These are phyloP conservation scores for Aramus guarauna DNA, from an alignment of 2,113 vertebrate species.

Conservation along the genomic window DNA sequence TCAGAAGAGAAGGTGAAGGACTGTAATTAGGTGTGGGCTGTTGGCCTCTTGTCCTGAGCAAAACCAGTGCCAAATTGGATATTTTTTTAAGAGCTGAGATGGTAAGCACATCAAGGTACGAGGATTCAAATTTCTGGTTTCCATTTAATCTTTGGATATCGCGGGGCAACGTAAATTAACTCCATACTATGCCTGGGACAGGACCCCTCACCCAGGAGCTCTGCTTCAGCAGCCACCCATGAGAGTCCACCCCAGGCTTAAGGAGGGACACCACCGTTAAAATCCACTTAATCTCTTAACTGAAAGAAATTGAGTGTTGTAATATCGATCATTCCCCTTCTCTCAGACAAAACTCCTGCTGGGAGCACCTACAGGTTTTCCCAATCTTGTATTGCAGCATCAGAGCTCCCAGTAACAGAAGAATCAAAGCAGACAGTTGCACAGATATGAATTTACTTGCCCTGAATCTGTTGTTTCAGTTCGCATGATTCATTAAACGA, in stretches of 20 bases:
- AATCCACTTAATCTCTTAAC: background rate
- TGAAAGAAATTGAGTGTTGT: background rate
- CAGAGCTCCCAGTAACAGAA: background rate
- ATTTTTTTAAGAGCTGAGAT: background rate
- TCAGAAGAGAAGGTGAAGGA: background rate
- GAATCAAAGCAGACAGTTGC: background rate
- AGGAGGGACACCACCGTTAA: background rate
- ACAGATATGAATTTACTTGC: constrained; percentile 12
- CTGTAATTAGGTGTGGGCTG: background rate
- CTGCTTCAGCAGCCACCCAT: background rate
- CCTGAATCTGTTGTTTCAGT: background rate
- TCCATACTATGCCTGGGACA: background rate
- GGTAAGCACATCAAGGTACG: background rate
- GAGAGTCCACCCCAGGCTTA: background rate
- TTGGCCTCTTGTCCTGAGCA: background rate
- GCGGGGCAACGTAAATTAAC: background rate
- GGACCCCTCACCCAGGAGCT: background rate
- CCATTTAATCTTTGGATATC: background rate
- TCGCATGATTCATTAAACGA: background rate
- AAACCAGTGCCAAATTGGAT: background rate
- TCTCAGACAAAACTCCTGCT: background rate
- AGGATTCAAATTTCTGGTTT: background rate
- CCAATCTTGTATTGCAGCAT: background rate
- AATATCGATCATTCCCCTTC: background rate
- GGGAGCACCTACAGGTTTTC: background rate